Percentiles rank a stretch among this genome's conserved stretches.
phyloP scores from a whole-genome alignment of 2,113 vertebrate genomes.

The Platycercus adscitus region DNA sequence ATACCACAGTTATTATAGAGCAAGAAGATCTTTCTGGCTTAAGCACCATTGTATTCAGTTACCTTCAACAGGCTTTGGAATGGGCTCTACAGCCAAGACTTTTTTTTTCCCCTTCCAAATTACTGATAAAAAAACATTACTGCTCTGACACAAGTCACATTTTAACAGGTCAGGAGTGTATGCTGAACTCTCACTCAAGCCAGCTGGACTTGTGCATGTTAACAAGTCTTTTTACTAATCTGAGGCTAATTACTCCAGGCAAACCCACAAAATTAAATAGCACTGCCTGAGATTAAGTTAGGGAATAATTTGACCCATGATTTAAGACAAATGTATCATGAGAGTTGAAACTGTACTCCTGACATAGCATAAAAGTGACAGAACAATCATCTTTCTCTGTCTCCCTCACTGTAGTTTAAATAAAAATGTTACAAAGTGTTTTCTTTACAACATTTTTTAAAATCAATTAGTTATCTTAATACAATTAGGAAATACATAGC shows the following conservation, averaged over 20 bases:
- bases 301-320: neutral
- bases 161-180: neutral
- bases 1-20: neutral
- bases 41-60: neutral
- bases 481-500: slow-evolving; percentile 22
- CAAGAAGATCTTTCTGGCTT: neutral
- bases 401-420: slow-evolving; percentile 49
- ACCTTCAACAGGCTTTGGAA: neutral
- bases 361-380: neutral
- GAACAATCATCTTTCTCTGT: slow-evolving; percentile 57
- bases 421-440: slow-evolving; percentile 53
- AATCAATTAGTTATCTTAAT: slow-evolving; percentile 45
- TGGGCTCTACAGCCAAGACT: neutral
- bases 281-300: neutral
- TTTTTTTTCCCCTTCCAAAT: neutral
- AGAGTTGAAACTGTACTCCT: neutral
- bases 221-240: neutral
- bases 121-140: neutral
- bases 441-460: slow-evolving; percentile 62
- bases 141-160: neutral
- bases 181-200: neutral
- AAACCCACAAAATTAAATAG: neutral
- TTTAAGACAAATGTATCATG: neutral
- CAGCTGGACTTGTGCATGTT: neutral
- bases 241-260: neutral